Percentiles rank a stretch among this genome's conserved stretches.
phyloP scores from a whole-genome alignment of 2,113 vertebrate genomes.

The chimpanzee (Pan troglodytes) region NHGRI_mPanTro3-v2.1_pri NC_072414.2:88677501-88678000 shows the following conservation, averaged over 20 bases:
- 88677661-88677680: not conserved
- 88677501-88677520: not conserved
- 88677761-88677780: slow-evolving; percentile 2
- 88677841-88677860: slow-evolving; percentile 83
- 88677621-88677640: rapidly evolving
- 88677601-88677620: rapidly evolving
- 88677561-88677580: rapidly evolving
- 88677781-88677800: slow-evolving; percentile 53
- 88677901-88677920: slow-evolving; percentile 81
- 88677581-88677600: not conserved
- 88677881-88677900: slow-evolving; percentile 78
- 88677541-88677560: not conserved
- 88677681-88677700: not conserved
- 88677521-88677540: not conserved
- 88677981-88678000: slow-evolving; percentile 82
- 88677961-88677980: slow-evolving; percentile 82
- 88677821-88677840: slow-evolving; percentile 58
- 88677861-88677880: slow-evolving; percentile 72
- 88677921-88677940: slow-evolving; percentile 84
- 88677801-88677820: not conserved
- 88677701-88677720: not conserved
- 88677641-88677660: no score
- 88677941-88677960: slow-evolving; percentile 79
- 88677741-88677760: not conserved
- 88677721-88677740: not conserved